phyloP scores from a whole-genome alignment of 2,797 vertebrate genomes.

The Falco novaeseelandiae region DNA sequence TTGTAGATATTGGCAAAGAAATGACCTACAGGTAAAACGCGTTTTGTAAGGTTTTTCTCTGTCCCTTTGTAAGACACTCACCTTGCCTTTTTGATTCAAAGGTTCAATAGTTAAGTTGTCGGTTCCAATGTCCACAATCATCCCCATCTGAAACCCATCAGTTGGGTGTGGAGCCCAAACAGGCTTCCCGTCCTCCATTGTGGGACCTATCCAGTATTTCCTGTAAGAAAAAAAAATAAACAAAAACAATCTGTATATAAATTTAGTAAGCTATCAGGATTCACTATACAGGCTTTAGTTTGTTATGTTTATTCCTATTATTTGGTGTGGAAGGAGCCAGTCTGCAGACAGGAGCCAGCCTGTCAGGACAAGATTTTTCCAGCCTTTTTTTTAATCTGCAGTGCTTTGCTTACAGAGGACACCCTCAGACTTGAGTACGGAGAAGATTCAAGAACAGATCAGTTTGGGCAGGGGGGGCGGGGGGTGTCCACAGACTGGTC shows the following conservation, averaged over 20 bases:
- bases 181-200: slow-evolving; percentile 96
- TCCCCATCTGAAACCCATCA: slow-evolving; percentile 97
- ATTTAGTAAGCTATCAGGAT: neutral
- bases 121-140: slow-evolving; percentile 94
- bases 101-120: slow-evolving; percentile 93
- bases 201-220: slow-evolving; percentile 66
- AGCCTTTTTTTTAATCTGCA: fast-evolving
- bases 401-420: neutral
- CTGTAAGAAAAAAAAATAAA: slow-evolving; percentile 46
- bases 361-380: neutral
- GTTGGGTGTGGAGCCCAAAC: slow-evolving; percentile 96
- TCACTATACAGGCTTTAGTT: neutral
- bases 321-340: neutral
- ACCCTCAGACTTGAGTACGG: neutral
- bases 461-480: fast-evolving
- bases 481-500: neutral
- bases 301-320: neutral
- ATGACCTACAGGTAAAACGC: neutral
- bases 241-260: neutral
- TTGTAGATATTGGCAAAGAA: neutral
- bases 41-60: neutral
- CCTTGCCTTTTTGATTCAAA: slow-evolving; percentile 90
- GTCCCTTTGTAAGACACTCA: slow-evolving; percentile 72
- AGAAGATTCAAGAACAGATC: neutral
- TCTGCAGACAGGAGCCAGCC: neutral